A percentile compares a stretch with the other conserved stretches of the same genome.
These are phyloP conservation scores for Drosophila serrata DNA, from an alignment of 1,140 invertebrate species.

Conservation along the genomic window DNA sequence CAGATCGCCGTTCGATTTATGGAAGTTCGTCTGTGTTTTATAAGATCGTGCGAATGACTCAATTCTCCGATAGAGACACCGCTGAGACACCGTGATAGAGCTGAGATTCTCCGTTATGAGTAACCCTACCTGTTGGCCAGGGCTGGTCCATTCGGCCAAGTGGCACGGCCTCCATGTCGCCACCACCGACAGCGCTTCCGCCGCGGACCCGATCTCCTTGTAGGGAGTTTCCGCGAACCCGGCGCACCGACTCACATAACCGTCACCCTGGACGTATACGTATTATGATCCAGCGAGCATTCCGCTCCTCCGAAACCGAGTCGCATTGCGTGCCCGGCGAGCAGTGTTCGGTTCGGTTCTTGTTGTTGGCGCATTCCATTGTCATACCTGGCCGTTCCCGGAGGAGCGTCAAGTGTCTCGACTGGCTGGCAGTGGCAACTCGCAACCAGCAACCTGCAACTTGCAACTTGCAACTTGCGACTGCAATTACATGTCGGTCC, in stretches of 20 bases:
- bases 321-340: slow-evolving; percentile 53
- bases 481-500: slow-evolving; percentile 47
- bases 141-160: slow-evolving; percentile 37
- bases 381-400: slow-evolving; percentile 60
- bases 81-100: slow-evolving; percentile 5
- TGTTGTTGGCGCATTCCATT: slow-evolving; percentile 76
- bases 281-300: slow-evolving; percentile 42
- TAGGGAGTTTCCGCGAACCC: slow-evolving; percentile 34
- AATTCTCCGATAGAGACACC: slow-evolving; percentile 13
- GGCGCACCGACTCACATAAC: slow-evolving; percentile 40
- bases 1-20: slow-evolving; percentile 30
- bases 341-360: slow-evolving; percentile 72
- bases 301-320: slow-evolving; percentile 43
- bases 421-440: slow-evolving; percentile 14
- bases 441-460: slow-evolving; percentile 21
- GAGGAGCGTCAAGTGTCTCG: slow-evolving; percentile 70
- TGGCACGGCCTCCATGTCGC: slow-evolving; percentile 58
- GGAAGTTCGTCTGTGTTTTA: slow-evolving; percentile 13
- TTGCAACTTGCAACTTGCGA: slow-evolving; percentile 37
- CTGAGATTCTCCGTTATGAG: slow-evolving; percentile 36
- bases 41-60: slow-evolving; percentile 40
- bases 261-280: slow-evolving; percentile 57
- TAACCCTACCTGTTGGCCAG: slow-evolving; percentile 46
- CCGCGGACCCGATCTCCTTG: slow-evolving; percentile 20
- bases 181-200: slow-evolving; percentile 5